phyloP scores from a whole-genome alignment of 2,113 vertebrate genomes.

The Lucifuga dentata region DNA sequence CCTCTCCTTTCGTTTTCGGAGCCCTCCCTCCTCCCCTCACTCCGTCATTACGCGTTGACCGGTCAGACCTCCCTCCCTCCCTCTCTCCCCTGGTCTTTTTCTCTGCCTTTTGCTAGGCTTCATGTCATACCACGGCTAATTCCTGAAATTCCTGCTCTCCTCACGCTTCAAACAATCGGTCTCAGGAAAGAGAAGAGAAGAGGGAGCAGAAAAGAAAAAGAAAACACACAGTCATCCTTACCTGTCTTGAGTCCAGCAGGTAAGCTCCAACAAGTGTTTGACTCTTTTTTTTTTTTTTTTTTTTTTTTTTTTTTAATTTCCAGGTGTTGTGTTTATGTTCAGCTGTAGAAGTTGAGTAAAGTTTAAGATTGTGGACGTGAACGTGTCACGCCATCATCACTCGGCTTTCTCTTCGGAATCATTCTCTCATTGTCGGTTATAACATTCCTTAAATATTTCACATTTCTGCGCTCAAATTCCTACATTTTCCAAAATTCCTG shows the following conservation, averaged over 20 bases:
- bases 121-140: constrained; percentile 85
- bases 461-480: constrained; percentile 73
- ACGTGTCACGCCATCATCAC: background rate
- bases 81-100: constrained; percentile 61
- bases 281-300: background rate
- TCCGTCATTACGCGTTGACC: constrained; percentile 72
- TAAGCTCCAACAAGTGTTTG: constrained; percentile 57
- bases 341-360: background rate
- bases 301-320: too few relatives aligned
- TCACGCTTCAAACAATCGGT: constrained; percentile 78
- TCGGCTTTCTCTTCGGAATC: constrained; percentile 8
- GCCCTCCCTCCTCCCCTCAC: constrained; percentile 36
- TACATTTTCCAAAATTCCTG: constrained; percentile 54
- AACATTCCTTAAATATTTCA: constrained; percentile 75
- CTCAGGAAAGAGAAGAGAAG: constrained; percentile 71
- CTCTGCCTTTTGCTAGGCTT: constrained; percentile 80
- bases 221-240: constrained; percentile 44
- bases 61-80: constrained; percentile 65
- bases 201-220: constrained; percentile 65
- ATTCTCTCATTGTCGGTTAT: constrained; percentile 30
- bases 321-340: background rate
- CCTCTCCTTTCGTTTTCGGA: constrained; percentile 57
- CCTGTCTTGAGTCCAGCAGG: constrained; percentile 62
- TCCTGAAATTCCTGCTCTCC: constrained; percentile 85
- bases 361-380: constrained; percentile 11